A percentile compares a stretch with the other conserved stretches of the same genome.
Conservation (phyloP, 2,888 invertebrate genomes). For the Drosophila borborema region DNA sequence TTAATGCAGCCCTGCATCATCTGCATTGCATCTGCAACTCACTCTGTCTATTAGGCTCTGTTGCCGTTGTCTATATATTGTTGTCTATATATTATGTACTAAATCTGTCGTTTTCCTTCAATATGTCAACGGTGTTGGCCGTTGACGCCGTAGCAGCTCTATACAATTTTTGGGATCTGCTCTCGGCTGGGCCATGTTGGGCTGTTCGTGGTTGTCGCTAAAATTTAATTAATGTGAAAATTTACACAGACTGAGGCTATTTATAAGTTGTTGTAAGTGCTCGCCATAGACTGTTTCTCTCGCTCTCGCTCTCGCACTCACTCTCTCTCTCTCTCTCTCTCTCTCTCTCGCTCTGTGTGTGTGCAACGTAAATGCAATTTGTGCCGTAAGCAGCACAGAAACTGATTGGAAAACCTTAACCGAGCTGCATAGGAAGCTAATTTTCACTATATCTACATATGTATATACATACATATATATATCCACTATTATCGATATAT, state of each 20-base stretch:
- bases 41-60: conserved; percentile 21
- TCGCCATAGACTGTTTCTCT: conserved; percentile 32
- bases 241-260: conserved; percentile 82
- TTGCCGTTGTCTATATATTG: conserved; percentile 37
- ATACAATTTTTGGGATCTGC: conserved; percentile 31
- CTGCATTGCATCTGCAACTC: conserved; percentile 22
- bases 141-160: conserved; percentile 47
- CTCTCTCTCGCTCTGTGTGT: conserved; percentile 28
- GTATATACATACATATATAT: neutral
- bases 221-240: conserved; percentile 83
- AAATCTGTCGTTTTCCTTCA: conserved; percentile 82
- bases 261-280: conserved; percentile 80
- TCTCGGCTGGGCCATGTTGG: conserved; percentile 22
- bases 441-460: conserved; percentile 17
- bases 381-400: conserved; percentile 39
- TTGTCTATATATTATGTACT: conserved; percentile 75
- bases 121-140: conserved; percentile 79
- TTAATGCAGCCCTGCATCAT: conserved; percentile 40
- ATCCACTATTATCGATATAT: conserved; percentile 6
- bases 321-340: neutral
- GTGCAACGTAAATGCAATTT: conserved; percentile 62
- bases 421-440: conserved; percentile 34
- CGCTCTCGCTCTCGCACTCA: neutral
- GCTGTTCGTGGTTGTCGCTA: conserved; percentile 60
- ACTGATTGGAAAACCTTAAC: conserved; percentile 31